Evolutionary conservation across 2,888 invertebrate genomes (phyloP), one percentile per base, ranked within the genome.

Genomic region (Cenopis cana): DNA sequence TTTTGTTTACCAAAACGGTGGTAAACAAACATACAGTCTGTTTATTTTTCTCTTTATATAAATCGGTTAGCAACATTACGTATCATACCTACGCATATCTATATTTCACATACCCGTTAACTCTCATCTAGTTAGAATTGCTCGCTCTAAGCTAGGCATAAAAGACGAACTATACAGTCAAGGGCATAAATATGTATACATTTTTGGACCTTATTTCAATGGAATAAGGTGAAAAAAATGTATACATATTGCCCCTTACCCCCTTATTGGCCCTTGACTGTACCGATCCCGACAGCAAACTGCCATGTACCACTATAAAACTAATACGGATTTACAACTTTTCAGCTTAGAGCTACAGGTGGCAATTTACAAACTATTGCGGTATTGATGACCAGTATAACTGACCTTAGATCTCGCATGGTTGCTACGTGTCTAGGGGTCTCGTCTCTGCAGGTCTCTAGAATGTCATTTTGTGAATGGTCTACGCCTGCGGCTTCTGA

Each of bases 401-500:
- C 41, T 41, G 41, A 41, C 41, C 41, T 14, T 41, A 14, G 14
- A 6, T 41, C 41, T 5, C 41, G 14, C 14, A 41, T 41, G 14
- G n/a, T 46, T 46, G 46, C n/a, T 46, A 1, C 12, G 41, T 5
- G 14, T 0, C 5, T 41, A 41, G 41, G 41, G 6, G 46, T 46
- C 46, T 46, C n/a, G n/a, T n/a, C 46, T n/a, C 5, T 14, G 46
- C 8, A n/a, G n/a, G n/a, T 46, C 46, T 46, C 6, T 6, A 1
- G n/a, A 46, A 46, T 46, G 46, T 18, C 33, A 33, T 17, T 41
- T 36, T 41, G 12, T 20, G 24, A 41, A 20, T 41, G 9, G 20
- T 5, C 12, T n/a, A 9, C 55, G 57, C 74, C 69, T 60, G 71
- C 46, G 73, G 56, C 52, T 54, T 17, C 20, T 33, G 38, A 55